Evolutionary conservation across 2,888 invertebrate genomes (phyloP).

Genomic region (Brachylomia viminalis): DNA sequence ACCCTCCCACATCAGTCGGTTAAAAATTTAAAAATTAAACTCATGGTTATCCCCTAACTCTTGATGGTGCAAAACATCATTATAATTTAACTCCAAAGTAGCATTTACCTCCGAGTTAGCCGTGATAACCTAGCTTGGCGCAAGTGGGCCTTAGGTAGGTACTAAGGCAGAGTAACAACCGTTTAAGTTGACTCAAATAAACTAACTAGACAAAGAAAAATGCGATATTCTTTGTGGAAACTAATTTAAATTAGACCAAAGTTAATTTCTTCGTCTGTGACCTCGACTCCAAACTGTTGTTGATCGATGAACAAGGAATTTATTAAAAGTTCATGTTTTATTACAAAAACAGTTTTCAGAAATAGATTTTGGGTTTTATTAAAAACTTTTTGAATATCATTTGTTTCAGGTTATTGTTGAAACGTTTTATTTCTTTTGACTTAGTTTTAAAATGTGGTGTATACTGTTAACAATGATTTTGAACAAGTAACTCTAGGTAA

Average conservation of each 20-base stretch:
- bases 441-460: neutral
- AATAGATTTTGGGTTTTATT: neutral
- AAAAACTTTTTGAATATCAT: neutral
- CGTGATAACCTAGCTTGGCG: no score
- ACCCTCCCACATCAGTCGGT: no score
- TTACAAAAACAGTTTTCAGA: neutral
- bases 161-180: constrained; percentile 9
- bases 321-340: constrained; percentile 17
- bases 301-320: constrained; percentile 25
- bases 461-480: neutral
- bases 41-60: no score
- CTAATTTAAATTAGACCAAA: constrained; percentile 40
- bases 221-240: constrained; percentile 29
- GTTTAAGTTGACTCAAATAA: constrained; percentile 20
- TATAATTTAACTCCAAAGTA: no score
- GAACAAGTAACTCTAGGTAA: neutral
- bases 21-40: no score
- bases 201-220: constrained; percentile 41
- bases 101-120: no score
- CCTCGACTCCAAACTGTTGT: constrained; percentile 26
- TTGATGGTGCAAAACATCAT: no score
- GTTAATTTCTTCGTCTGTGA: constrained; percentile 49
- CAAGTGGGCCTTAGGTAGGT: no score
- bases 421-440: neutral
- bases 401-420: neutral